Conservation (phyloP, 2,113 vertebrate species). For the Pelobates fuscus region DNA sequence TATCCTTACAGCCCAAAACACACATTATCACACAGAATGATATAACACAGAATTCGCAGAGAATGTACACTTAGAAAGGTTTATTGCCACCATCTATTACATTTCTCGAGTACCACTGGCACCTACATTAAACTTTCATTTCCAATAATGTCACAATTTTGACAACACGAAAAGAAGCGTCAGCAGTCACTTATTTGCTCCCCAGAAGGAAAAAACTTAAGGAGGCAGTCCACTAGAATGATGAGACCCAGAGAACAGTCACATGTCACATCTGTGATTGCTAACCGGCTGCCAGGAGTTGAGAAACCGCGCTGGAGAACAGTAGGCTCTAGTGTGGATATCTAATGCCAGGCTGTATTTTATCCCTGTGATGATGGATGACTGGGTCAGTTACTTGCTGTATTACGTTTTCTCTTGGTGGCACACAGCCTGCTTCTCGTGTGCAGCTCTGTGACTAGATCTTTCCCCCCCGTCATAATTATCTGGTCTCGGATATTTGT, state of each 20-base stretch:
- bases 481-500: slow-evolving; percentile 49
- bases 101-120: background rate
- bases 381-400: slow-evolving; percentile 43
- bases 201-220: background rate
- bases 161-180: background rate
- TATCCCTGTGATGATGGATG: slow-evolving; percentile 48
- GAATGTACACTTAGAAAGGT: background rate
- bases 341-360: slow-evolving; percentile 53
- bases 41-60: background rate
- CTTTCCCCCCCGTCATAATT: slow-evolving; percentile 42
- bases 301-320: slow-evolving; percentile 47
- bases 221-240: slow-evolving; percentile 28
- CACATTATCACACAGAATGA: background rate
- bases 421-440: slow-evolving; percentile 46
- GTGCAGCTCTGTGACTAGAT: slow-evolving; percentile 33
- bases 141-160: slow-evolving; percentile 1
- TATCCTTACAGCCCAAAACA: background rate
- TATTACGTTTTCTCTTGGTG: slow-evolving; percentile 44
- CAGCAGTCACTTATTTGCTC: slow-evolving; percentile 1
- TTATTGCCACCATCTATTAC: slow-evolving; percentile 13
- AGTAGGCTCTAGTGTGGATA: slow-evolving; percentile 47
- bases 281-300: slow-evolving; percentile 55
- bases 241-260: slow-evolving; percentile 36
- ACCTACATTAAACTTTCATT: background rate
- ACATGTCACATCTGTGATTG: slow-evolving; percentile 57